Base-by-base conservation (phyloP, 2,113 vertebrate genomes). In the Notarius quadriscutis region DNA sequence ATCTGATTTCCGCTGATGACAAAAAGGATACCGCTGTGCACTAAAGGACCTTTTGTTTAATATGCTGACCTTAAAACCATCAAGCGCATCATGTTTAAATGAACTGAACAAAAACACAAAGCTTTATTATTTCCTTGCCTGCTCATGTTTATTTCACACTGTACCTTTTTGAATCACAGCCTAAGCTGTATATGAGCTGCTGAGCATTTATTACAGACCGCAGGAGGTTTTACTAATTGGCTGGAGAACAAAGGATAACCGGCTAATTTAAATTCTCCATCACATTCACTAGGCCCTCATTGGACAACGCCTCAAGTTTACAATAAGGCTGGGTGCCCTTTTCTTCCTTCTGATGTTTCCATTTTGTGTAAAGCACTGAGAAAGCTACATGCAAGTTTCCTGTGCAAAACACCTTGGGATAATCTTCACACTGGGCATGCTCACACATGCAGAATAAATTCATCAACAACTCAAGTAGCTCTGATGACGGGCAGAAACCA, bases 231-330 rank as follows among this genome's bases (percentile, higher is more conserved):
- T 65, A 82, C 80, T 90, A 88, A 90, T 90, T 90, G 89, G 84
- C 80, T 81, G n/a, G 60, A 86, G 87, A 86, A 86, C 71, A 86
- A 80, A 88, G 63, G 30, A 82, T 69, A 81, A 85, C 41, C 55
- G 41, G 62, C 80, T 86, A 90, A 88, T 88, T 88, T 80, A 90
- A 90, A 88, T 86, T 81, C 86, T 72, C 53, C 55, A 84, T 88
- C 57, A 88, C 25, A 86, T 90, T 82, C 53, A 80, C 22, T 30
- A 51, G 71, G 7, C 62, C 85, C 62, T 48, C 84, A 60, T 15
- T 57, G 53, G 81, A 86, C 53, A 78, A 71, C 62, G 79, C 79
- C 63, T 58, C 81, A 80, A 81, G 84, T 86, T 86, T 81, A 62
- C 25, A 81, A 86, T 81, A 87, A 78, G 72, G 17, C 48, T 17